phyloP scores from a whole-genome alignment of 2,113 vertebrate genomes.

The Limnothrissa miodon region DNA sequence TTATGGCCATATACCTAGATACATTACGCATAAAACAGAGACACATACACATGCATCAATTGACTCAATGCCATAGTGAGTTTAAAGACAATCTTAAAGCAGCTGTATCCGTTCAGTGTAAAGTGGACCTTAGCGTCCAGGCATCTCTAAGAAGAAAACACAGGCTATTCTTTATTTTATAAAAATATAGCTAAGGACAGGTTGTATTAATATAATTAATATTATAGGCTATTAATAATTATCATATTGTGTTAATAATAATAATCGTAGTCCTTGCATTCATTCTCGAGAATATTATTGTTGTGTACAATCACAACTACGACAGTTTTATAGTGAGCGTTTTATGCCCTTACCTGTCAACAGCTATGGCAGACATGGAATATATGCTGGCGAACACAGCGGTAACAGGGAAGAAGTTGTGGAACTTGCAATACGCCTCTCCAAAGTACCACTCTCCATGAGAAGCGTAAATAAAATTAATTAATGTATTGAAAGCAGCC shows the following conservation, averaged over 20 bases:
- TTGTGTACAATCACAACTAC: no score
- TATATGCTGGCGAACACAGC: constrained; percentile 88
- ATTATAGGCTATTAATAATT: no score
- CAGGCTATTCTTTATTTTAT: no score
- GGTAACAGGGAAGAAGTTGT: constrained; percentile 87
- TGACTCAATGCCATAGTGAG: not conserved
- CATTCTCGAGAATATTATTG: no score
- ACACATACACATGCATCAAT: not conserved
- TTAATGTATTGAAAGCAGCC: constrained; percentile 83
- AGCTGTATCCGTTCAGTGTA: not conserved
- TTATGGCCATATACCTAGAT: constrained; percentile 84
- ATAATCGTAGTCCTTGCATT: no score
- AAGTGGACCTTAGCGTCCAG: no score
- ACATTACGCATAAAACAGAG: not conserved
- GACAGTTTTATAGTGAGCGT: no score
- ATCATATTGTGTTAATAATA: no score
- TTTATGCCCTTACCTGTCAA: constrained; percentile 78
- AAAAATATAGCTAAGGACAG: no score
- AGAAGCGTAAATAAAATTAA: constrained; percentile 83
- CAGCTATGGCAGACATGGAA: constrained; percentile 85
- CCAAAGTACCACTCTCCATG: constrained; percentile 87
- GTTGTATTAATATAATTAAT: no score
- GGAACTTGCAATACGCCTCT: constrained; percentile 82
- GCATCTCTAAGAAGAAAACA: no score
- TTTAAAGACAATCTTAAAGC: not conserved